phyloP scores from a whole-genome alignment of 2,113 vertebrate genomes.

The Osmerus eperlanus region DNA sequence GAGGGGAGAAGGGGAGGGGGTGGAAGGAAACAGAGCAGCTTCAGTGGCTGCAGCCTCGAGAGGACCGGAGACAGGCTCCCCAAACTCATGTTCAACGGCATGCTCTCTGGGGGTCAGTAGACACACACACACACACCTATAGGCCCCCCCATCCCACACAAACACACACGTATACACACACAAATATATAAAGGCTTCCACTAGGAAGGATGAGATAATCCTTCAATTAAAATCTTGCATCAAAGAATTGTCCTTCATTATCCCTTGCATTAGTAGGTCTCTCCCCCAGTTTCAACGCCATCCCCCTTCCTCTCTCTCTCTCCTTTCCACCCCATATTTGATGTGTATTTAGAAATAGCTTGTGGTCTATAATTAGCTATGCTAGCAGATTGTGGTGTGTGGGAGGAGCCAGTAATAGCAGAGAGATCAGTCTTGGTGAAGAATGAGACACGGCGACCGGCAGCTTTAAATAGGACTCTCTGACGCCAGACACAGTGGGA shows the following conservation, averaged over 20 bases:
- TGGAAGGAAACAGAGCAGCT: background rate
- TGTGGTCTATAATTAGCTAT: slow-evolving; percentile 64
- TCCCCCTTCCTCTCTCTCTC: background rate
- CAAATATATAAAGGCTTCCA: slow-evolving; percentile 3
- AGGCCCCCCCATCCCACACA: background rate
- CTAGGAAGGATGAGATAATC: too few species aligned
- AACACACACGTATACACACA: slow-evolving; percentile 3
- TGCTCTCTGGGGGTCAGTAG: too few species aligned
- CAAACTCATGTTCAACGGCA: too few species aligned
- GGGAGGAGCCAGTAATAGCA: slow-evolving; percentile 65
- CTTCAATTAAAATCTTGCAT: too few species aligned
- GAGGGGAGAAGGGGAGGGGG: slow-evolving; percentile 24
- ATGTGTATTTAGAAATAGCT: slow-evolving; percentile 62
- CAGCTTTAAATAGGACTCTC: slow-evolving; percentile 70
- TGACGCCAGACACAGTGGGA: slow-evolving; percentile 64
- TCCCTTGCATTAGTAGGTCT: slow-evolving; percentile 28
- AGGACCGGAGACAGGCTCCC: background rate
- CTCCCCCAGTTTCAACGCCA: background rate
- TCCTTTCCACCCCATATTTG: slow-evolving; percentile 32
- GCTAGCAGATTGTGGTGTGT: slow-evolving; percentile 36
- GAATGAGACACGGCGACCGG: slow-evolving; percentile 52
- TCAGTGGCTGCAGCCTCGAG: background rate
- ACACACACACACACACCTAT: background rate
- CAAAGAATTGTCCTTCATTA: too few species aligned
- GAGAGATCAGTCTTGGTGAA: slow-evolving; percentile 64